Percentiles rank a stretch among this genome's conserved stretches.
Evolutionary conservation across 2,888 invertebrate genomes (phyloP).

Genomic region (Aporophyla nigra): DNA sequence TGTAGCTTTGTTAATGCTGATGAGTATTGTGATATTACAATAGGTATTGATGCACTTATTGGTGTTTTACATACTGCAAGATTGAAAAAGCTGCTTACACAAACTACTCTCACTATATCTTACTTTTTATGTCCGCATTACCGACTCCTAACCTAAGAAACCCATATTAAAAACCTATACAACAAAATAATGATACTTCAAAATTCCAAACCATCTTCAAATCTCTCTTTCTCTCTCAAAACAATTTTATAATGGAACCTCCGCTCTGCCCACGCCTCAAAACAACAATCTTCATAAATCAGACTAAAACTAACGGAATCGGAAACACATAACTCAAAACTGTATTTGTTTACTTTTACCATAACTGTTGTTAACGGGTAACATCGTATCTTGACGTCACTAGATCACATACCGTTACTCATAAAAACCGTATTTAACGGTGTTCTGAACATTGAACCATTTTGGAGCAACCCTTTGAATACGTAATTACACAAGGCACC

Average conservation of each 20-base stretch:
- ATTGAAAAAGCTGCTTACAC: not conserved
- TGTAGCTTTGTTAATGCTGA: constrained; percentile 34
- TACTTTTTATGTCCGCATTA: not conserved
- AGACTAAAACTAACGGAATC: constrained; percentile 65
- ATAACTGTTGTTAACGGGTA: constrained; percentile 62
- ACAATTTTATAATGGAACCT: constrained; percentile 38
- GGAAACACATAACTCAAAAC: constrained; percentile 81
- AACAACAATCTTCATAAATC: constrained; percentile 60
- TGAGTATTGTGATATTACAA: constrained; percentile 34
- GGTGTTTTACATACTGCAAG: not conserved
- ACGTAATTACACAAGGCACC: constrained; percentile 87
- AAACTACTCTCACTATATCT: not conserved
- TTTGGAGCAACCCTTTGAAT: constrained; percentile 88
- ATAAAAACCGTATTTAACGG: constrained; percentile 78
- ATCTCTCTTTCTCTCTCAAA: constrained; percentile 15
- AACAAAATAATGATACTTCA: not conserved
- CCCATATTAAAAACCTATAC: not conserved
- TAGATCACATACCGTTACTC: constrained; percentile 80
- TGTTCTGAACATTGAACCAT: constrained; percentile 83
- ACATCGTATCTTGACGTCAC: constrained; percentile 67
- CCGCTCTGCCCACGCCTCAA: constrained; percentile 11
- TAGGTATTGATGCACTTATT: constrained; percentile 24
- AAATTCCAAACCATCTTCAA: not conserved
- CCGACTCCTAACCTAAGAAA: not conserved
- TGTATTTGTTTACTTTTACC: constrained; percentile 73